Percentiles rank a stretch among this genome's conserved stretches.
phyloP scores from a whole-genome alignment of 2,888 invertebrate species.

The Ceriagrion tenellum region DNA sequence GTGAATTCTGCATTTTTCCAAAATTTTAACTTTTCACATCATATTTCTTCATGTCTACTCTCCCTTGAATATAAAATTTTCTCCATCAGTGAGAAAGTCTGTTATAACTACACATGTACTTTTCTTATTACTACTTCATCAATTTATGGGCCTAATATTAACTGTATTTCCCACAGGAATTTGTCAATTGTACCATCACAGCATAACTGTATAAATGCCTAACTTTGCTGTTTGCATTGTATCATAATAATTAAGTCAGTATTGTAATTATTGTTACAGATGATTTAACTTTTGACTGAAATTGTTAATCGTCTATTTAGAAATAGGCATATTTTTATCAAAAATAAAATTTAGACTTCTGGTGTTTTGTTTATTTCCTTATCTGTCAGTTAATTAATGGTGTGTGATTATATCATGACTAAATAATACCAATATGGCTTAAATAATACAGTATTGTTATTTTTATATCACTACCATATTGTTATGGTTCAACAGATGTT shows the following conservation, averaged over 20 bases:
- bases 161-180: background rate
- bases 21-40: constrained; percentile 34
- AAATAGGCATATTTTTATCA: constrained; percentile 45
- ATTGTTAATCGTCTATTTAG: constrained; percentile 42
- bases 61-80: constrained; percentile 6
- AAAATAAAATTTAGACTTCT: constrained; percentile 28
- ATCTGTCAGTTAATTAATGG: background rate
- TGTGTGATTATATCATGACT: constrained; percentile 9
- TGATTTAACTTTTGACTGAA: constrained; percentile 57
- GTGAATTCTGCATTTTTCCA: background rate
- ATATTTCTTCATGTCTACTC: constrained; percentile 22
- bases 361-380: constrained; percentile 17
- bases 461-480: constrained; percentile 66
- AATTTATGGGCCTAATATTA: constrained; percentile 56
- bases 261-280: constrained; percentile 40
- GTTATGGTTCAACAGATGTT: constrained; percentile 53
- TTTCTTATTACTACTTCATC: constrained; percentile 30
- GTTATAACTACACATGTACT: constrained; percentile 38
- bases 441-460: constrained; percentile 62
- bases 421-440: background rate
- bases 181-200: constrained; percentile 37
- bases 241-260: constrained; percentile 28
- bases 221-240: constrained; percentile 40
- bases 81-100: background rate
- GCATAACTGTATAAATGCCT: constrained; percentile 42